Base-by-base conservation (phyloP, 2,797 vertebrate species). In the Denticeps clupeoides region DNA sequence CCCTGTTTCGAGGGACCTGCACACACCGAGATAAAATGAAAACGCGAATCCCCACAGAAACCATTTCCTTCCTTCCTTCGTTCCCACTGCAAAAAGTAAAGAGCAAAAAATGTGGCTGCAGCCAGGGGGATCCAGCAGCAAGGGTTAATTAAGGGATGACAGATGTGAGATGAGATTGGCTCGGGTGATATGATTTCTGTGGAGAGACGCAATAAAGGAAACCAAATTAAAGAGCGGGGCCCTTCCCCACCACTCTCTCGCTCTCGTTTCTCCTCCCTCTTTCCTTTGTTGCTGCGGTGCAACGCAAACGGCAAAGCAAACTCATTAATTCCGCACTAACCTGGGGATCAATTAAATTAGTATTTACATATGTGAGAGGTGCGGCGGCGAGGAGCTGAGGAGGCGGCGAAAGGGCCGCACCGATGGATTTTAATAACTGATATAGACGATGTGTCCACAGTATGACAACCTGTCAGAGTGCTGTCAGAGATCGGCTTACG, bases 271-370 rank as follows among this genome's bases (percentile, higher is more conserved):
- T n/a, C n/a, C n/a, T n/a, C n/a, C n/a, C n/a, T n/a, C n/a, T n/a
- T n/a, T n/a, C n/a, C n/a, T n/a, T n/a, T n/a, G n/a, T n/a, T n/a
- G n/a, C n/a, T n/a, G n/a, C n/a, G n/a, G n/a, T n/a, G n/a, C n/a
- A n/a, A n/a, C n/a, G n/a, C n/a, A n/a, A n/a, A n/a, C n/a, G n/a
- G 4, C 33, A 6, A 55, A 64, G 64, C 61, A 53, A 70, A 64
- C 71, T 79, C 75, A 75, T 82, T 81, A 80, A 78, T 75, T 78
- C 70, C 60, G 65, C 62, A 68, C 73, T 66, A 73, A 73, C 63
- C 59, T 57, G 57, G 43, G 60, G 73, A 76, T 80, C 72, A 78
- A 64, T 69, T 68, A 62, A 68, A 79, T 73, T 67, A 72, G 70
- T 80, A 67, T 77, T 69, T 80, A 81, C 71, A 68, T 66, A 73